A percentile compares a stretch with the other conserved stretches of the same genome.
phyloP scores from a whole-genome alignment of 2,888 invertebrate species.

The Lasioglossum figueresi region DNA sequence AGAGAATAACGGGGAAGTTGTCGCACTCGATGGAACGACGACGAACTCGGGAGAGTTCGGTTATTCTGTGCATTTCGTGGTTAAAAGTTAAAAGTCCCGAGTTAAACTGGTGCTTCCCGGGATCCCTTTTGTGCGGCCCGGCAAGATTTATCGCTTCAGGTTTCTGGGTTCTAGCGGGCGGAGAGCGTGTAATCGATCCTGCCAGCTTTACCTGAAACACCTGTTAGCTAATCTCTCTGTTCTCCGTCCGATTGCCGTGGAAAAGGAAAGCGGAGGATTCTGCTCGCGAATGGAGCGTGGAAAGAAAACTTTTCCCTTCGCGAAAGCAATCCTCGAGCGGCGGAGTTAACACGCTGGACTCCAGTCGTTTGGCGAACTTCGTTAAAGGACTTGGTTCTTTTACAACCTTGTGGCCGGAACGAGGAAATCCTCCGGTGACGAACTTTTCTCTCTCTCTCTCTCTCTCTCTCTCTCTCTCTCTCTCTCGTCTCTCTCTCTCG shows the following conservation, averaged over 20 bases:
- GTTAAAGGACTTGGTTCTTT: conserved; percentile 18
- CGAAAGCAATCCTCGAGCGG: conserved; percentile 32
- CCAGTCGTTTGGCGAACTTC: conserved; percentile 37
- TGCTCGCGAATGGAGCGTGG: conserved; percentile 15
- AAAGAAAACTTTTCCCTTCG: conserved; percentile 37
- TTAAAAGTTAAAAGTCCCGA: conserved; percentile 3
- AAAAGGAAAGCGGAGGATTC: conserved; percentile 25
- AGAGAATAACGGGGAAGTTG: neutral
- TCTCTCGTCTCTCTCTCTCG: neutral
- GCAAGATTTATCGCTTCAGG: conserved; percentile 51
- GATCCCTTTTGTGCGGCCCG: conserved; percentile 22
- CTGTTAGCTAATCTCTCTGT: conserved; percentile 53
- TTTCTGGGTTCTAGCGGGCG: conserved; percentile 23
- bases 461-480: neutral
- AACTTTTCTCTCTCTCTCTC: neutral
- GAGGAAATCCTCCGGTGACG: neutral
- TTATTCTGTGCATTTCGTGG: neutral
- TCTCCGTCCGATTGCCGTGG: conserved; percentile 19
- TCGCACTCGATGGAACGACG: neutral
- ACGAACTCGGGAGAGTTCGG: too few relatives aligned
- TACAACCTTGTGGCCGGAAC: neutral
- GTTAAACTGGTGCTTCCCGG: conserved; percentile 12
- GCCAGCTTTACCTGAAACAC: conserved; percentile 54
- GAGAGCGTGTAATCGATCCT: conserved; percentile 55
- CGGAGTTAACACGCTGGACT: conserved; percentile 10